These are phyloP conservation scores for Trachelus iudaicus DNA, from an alignment of 2,888 invertebrate genomes.

Conservation along the genomic window DNA sequence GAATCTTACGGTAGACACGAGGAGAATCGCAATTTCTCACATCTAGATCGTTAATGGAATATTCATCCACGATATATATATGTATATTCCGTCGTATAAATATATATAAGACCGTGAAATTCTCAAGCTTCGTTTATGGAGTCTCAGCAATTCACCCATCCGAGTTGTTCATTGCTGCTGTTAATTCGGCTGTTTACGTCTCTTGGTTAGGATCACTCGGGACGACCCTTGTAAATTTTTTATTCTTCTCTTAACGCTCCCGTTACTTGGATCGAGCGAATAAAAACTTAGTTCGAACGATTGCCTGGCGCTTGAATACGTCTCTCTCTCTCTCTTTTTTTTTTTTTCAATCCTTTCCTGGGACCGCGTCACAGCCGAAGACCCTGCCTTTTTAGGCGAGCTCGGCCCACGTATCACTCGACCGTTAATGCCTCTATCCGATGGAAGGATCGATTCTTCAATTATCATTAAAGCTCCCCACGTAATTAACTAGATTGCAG, in stretches of 20 bases:
- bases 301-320: not conserved
- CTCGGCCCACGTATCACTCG: constrained; percentile 22
- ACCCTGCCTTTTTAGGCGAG: constrained; percentile 11
- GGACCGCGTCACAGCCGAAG: not conserved
- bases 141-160: not conserved
- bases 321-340: too few species aligned
- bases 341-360: not conserved
- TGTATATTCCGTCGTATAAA: too few species aligned
- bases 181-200: not conserved
- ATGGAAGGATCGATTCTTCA: constrained; percentile 37
- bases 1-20: not conserved
- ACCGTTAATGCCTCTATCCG: constrained; percentile 28
- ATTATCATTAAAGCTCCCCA: constrained; percentile 20
- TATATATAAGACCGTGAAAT: not conserved
- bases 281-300: not conserved
- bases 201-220: not conserved
- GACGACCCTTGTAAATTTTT: not conserved
- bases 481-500: constrained; percentile 26
- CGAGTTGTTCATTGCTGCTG: not conserved
- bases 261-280: not conserved
- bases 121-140: not conserved
- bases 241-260: not conserved
- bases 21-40: not conserved
- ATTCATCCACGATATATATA: too few species aligned
- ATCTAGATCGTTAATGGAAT: not conserved